phyloP scores from a whole-genome alignment of 2,888 invertebrate genomes.

The Drosophila vallismaia region DNA sequence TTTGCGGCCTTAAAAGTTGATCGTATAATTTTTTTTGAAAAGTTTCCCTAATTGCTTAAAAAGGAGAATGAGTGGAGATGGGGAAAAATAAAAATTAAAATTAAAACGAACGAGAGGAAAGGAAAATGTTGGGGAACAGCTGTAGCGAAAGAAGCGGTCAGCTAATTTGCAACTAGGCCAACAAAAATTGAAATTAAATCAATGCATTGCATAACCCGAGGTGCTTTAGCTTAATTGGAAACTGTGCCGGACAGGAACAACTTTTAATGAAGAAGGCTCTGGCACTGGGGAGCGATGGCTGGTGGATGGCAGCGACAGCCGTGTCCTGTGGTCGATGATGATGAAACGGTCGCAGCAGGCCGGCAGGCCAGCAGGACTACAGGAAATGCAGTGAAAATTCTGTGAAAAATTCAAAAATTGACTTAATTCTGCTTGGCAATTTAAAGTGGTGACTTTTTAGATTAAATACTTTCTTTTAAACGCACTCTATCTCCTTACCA shows the following conservation, averaged over 20 bases:
- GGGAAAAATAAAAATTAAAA: not conserved
- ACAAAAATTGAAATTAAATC: constrained; percentile 60
- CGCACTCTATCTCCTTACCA: not conserved
- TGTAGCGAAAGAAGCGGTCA: constrained; percentile 15
- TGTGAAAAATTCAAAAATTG: constrained; percentile 61
- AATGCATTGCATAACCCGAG: constrained; percentile 59
- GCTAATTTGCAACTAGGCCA: constrained; percentile 75
- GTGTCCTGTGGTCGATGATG: constrained; percentile 1
- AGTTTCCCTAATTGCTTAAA: constrained; percentile 70
- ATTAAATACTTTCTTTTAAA: not conserved
- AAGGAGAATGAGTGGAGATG: constrained; percentile 6
- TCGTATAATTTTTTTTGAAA: constrained; percentile 50
- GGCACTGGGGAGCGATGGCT: constrained; percentile 1
- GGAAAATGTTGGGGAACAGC: not conserved
- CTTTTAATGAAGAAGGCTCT: constrained; percentile 67
- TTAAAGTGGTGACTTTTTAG: constrained; percentile 3
- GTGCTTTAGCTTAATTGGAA: constrained; percentile 64
- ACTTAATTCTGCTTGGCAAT: constrained; percentile 54
- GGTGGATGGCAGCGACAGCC: constrained; percentile 5
- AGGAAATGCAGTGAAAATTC: constrained; percentile 12
- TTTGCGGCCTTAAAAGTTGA: constrained; percentile 54
- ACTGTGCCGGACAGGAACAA: constrained; percentile 56
- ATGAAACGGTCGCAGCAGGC: not conserved
- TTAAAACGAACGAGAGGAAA: not conserved
- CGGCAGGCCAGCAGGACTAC: not conserved